Base-by-base conservation (phyloP, 2,797 vertebrate species). In the Sphenodon punctatus region DNA sequence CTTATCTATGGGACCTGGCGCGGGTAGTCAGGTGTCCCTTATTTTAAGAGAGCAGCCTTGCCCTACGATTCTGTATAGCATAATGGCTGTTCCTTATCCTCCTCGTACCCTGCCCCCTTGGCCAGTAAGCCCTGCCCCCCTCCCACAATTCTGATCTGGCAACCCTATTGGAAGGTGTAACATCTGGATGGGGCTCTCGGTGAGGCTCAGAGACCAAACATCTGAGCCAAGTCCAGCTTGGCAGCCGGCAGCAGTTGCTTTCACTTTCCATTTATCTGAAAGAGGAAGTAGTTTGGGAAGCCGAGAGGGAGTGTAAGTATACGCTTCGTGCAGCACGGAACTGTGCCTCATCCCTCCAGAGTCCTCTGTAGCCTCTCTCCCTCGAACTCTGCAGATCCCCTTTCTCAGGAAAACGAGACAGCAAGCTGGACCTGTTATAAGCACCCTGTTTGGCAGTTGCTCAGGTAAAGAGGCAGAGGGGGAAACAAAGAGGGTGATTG, bases 391-490 rank as follows among this genome's bases (percentile, higher is more conserved):
- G 48, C 60, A 38, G 10, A 13, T 39, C 27, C 14, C 34, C 10
- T 16, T 41, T 30, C 10, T 14, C 19, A 49, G 22, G 12, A 12
- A 27, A 27, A n/a, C n/a, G n/a, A n/a, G n/a, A n/a, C n/a, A n/a
- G n/a, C n/a, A n/a, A n/a, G n/a, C n/a, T n/a, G n/a, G 2, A 2
- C 7, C 16, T 11, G 14, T 61, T 5, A 41, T 53, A 30, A 22
- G 16, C 14, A 10, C 3, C 14, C 5, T 1, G 30, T 7, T 34
- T 16, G 1, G 2, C 1, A 2, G 3, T 30, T 16, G 16, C 27
- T 1, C 6, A 58, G 42, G 66, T 9, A 30, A 32, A 58, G 45
- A 48, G 56, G 7, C 7, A 25, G 32, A 16, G 3, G 0, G 0
- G 42, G 5, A 25, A 27, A 14, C 5, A 2, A 56, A 4, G 2